Conservation (phyloP, 2,797 vertebrate species). For the Novumbra hubbsi region DNA sequence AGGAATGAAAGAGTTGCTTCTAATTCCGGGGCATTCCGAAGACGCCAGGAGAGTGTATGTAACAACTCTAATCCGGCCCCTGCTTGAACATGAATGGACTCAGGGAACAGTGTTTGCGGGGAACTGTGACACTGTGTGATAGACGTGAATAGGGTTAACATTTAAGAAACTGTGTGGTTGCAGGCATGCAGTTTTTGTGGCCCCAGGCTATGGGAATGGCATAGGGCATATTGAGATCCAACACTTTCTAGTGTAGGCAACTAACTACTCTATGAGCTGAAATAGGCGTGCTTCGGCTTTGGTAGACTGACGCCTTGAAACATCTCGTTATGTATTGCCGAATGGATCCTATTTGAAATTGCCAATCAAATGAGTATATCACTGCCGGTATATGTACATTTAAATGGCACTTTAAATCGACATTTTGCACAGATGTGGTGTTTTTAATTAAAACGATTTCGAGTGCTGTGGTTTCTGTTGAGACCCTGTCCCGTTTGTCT, state of each 20-base stretch:
- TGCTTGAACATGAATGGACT: slow-evolving; percentile 38
- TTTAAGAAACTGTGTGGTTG: slow-evolving; percentile 19
- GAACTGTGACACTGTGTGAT: slow-evolving; percentile 42
- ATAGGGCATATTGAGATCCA: slow-evolving; percentile 59
- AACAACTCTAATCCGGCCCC: slow-evolving; percentile 18
- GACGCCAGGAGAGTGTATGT: slow-evolving; percentile 18
- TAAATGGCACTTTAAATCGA: neutral
- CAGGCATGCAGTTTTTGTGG: slow-evolving; percentile 34
- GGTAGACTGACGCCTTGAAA: slow-evolving; percentile 31
- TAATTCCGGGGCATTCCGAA: slow-evolving; percentile 40
- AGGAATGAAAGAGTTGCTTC: slow-evolving; percentile 19
- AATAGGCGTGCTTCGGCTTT: slow-evolving; percentile 29
- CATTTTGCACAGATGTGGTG: no score
- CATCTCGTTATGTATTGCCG: slow-evolving; percentile 18
- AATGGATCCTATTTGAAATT: slow-evolving; percentile 12
- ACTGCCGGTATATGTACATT: neutral
- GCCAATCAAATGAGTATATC: neutral
- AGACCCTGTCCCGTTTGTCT: neutral
- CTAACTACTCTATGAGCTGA: neutral
- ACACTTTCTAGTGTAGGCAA: slow-evolving; percentile 30
- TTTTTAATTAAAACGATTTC: neutral
- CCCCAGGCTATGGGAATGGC: slow-evolving; percentile 49
- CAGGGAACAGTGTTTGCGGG: slow-evolving; percentile 31
- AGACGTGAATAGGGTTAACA: slow-evolving; percentile 37
- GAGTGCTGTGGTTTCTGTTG: neutral